A percentile compares a stretch with the other conserved stretches of the same genome.
phyloP scores from a whole-genome alignment of 2,113 vertebrate species.

The Elachura formosa region DNA sequence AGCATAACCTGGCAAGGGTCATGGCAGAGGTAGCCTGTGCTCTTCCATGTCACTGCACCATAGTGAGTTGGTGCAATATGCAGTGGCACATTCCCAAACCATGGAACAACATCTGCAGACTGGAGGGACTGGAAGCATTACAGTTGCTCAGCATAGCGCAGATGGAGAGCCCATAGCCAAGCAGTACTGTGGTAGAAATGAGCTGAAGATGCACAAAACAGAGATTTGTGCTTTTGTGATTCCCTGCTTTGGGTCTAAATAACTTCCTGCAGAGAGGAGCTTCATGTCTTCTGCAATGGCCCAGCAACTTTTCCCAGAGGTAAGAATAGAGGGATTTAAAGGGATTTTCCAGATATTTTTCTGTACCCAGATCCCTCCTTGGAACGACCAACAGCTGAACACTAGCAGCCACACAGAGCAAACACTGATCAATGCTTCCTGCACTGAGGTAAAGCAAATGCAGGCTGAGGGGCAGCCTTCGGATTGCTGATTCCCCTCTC shows the following conservation, averaged over 20 bases:
- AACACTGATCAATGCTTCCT: neutral
- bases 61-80: rapidly evolving
- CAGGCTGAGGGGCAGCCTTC: neutral
- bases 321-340: neutral
- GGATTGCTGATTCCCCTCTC: no score
- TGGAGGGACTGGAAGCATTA: neutral
- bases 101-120: rapidly evolving
- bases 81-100: rapidly evolving
- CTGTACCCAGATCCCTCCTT: neutral
- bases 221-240: no score
- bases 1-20: no score
- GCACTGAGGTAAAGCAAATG: rapidly evolving
- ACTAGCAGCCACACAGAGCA: rapidly evolving
- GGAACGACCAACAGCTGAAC: neutral
- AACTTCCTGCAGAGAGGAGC: neutral
- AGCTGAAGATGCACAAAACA: rapidly evolving
- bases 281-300: neutral
- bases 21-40: rapidly evolving
- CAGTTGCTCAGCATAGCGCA: rapidly evolving
- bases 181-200: neutral
- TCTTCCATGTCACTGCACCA: rapidly evolving
- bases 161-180: neutral
- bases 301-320: neutral
- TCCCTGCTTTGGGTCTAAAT: neutral
- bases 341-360: neutral